A percentile compares a stretch with the other conserved stretches of the same genome.
Evolutionary conservation across 2,797 vertebrate species (phyloP).

Genomic region (Salarias fasciatus): DNA sequence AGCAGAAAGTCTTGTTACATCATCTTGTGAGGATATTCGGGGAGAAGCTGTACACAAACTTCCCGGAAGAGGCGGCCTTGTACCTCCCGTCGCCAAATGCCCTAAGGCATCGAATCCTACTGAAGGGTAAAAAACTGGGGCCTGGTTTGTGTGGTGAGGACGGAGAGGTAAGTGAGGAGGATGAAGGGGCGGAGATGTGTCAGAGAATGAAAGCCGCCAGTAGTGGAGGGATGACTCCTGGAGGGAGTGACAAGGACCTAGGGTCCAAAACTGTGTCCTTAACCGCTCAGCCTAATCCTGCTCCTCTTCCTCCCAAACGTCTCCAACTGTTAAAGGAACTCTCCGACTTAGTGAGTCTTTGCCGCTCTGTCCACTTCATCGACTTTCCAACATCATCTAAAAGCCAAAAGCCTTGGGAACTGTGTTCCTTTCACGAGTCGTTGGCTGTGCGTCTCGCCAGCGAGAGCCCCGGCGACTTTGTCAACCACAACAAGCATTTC

Average conservation of each 20-base stretch:
- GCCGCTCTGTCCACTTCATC: constrained; percentile 87
- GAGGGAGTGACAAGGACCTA: constrained; percentile 55
- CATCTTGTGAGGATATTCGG: constrained; percentile 88
- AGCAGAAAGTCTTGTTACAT: constrained; percentile 89
- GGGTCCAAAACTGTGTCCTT: constrained; percentile 67
- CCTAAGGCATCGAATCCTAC: constrained; percentile 88
- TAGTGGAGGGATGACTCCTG: constrained; percentile 65
- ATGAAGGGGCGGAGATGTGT: constrained; percentile 91
- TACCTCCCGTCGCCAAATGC: constrained; percentile 90
- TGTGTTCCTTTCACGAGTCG: constrained; percentile 91
- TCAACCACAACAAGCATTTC: constrained; percentile 94
- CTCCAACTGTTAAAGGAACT: constrained; percentile 88
- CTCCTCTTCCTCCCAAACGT: constrained; percentile 61
- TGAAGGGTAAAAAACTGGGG: constrained; percentile 89
- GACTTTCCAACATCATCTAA: constrained; percentile 89
- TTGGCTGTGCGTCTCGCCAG: constrained; percentile 87
- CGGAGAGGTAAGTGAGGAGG: constrained; percentile 93
- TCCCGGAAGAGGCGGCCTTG: constrained; percentile 81
- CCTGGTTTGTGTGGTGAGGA: constrained; percentile 79
- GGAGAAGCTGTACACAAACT: constrained; percentile 83
- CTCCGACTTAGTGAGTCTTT: constrained; percentile 90
- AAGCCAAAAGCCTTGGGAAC: constrained; percentile 90
- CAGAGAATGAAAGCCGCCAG: constrained; percentile 73
- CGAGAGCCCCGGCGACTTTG: constrained; percentile 90
- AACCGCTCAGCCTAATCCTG: constrained; percentile 37